A percentile compares a stretch with the other conserved stretches of the same genome.
Evolutionary conservation across 2,888 invertebrate genomes (phyloP).

Genomic region (Drosophila birchii): DNA sequence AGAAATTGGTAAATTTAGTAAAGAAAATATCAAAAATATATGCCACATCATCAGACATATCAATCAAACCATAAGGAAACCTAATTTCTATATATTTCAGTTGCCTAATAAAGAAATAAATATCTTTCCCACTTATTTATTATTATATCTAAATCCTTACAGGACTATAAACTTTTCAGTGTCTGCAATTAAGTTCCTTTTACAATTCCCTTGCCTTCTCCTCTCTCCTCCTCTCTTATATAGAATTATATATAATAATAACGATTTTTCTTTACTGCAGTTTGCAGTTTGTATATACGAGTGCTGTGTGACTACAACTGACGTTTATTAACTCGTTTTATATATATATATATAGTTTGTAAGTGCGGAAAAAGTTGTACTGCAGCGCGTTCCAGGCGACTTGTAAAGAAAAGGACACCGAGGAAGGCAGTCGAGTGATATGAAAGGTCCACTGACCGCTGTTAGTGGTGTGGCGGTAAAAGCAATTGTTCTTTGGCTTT

Average conservation of each 20-base stretch:
- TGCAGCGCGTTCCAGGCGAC: slow-evolving; percentile 48
- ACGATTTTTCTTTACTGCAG: slow-evolving; percentile 72
- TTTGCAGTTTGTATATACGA: slow-evolving; percentile 29
- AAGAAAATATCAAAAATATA: not conserved
- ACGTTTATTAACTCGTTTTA: slow-evolving; percentile 71
- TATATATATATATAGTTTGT: slow-evolving; percentile 13
- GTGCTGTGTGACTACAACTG: slow-evolving; percentile 53
- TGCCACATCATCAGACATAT: not conserved
- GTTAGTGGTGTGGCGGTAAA: slow-evolving; percentile 3
- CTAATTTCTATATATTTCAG: not conserved
- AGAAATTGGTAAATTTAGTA: not conserved
- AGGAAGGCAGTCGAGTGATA: slow-evolving; percentile 1
- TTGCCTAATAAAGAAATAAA: not conserved
- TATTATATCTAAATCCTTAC: not conserved
- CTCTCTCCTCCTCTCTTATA: slow-evolving; percentile 3
- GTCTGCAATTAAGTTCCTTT: not conserved
- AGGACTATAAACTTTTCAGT: too few relatives aligned
- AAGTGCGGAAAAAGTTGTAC: slow-evolving; percentile 22
- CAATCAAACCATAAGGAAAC: too few relatives aligned
- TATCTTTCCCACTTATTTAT: too few relatives aligned
- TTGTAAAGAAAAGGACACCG: slow-evolving; percentile 5
- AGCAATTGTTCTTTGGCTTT: slow-evolving; percentile 1
- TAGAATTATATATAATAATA: slow-evolving; percentile 67
- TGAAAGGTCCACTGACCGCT: slow-evolving; percentile 10
- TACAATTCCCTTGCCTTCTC: not conserved